These are phyloP conservation scores for Brachionus paranguensis DNA, from an alignment of 1,140 invertebrate genomes.

Conservation along the genomic window DNA sequence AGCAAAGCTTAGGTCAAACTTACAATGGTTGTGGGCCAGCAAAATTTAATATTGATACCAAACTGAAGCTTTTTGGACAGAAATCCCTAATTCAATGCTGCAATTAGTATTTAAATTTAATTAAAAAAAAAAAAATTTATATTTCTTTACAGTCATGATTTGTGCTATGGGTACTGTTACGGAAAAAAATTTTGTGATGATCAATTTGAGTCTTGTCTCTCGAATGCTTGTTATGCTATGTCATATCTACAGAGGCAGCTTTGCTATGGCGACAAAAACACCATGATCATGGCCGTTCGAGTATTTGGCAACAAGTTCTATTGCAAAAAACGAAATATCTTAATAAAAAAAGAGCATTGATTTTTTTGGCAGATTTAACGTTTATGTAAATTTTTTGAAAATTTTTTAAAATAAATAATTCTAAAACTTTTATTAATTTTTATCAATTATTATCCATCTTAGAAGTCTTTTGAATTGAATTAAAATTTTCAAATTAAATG, in stretches of 20 bases:
- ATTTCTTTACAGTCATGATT: background rate
- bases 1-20: background rate
- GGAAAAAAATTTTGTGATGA: conserved; percentile 12
- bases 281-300: conserved; percentile 11
- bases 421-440: background rate
- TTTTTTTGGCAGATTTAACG: background rate
- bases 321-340: background rate
- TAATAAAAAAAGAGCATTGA: background rate
- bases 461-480: background rate
- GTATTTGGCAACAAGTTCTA: conserved; percentile 19
- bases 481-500: background rate
- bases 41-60: background rate
- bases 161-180: conserved; percentile 2
- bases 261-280: background rate
- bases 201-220: background rate
- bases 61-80: background rate
- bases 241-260: background rate
- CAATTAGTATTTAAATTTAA: background rate
- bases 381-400: no score
- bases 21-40: conserved; percentile 21
- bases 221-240: conserved; percentile 5
- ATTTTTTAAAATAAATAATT: background rate
- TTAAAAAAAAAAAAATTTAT: background rate
- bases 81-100: background rate
- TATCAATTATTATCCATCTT: no score